Evolutionary conservation across 1,140 invertebrate species (phyloP).

Genomic region (Apis cerana): DNA sequence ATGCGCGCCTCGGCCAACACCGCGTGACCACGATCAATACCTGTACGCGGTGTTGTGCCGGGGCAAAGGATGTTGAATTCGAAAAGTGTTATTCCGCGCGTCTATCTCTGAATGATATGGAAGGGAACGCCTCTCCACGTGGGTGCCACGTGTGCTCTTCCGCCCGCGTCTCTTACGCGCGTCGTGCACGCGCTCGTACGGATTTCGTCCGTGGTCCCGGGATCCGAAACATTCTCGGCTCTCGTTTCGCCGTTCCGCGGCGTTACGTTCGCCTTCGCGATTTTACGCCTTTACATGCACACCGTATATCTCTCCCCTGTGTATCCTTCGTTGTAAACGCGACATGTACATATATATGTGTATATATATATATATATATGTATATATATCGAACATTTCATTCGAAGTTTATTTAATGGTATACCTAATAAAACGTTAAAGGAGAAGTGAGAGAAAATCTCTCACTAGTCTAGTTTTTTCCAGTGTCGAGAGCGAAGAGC

Average conservation of each 20-base stretch:
- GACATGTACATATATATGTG: no score
- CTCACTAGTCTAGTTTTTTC: no score
- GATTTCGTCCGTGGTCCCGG: constrained; percentile 13
- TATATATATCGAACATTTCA: no score
- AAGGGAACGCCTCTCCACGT: constrained; percentile 82
- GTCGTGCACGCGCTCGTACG: constrained; percentile 51
- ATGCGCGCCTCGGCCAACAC: constrained; percentile 69
- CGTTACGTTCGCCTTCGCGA: neutral
- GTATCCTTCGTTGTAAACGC: no score
- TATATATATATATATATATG: no score
- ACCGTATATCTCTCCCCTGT: no score
- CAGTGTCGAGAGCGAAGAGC: no score
- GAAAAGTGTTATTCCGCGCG: constrained; percentile 82
- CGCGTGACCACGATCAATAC: constrained; percentile 80
- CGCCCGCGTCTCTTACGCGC: constrained; percentile 62
- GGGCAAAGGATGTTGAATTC: constrained; percentile 80
- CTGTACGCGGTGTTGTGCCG: constrained; percentile 67
- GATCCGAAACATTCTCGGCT: constrained; percentile 7
- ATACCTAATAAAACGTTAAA: no score
- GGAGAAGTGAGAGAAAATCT: no score
- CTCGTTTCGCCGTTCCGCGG: neutral
- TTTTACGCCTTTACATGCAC: no score
- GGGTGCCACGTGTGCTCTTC: constrained; percentile 79
- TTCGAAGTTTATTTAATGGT: no score
- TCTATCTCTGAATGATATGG: constrained; percentile 82